These are phyloP conservation scores for Sorex maritimensis DNA, from an alignment of 2,797 vertebrate genomes.

Conservation along the genomic window DNA sequence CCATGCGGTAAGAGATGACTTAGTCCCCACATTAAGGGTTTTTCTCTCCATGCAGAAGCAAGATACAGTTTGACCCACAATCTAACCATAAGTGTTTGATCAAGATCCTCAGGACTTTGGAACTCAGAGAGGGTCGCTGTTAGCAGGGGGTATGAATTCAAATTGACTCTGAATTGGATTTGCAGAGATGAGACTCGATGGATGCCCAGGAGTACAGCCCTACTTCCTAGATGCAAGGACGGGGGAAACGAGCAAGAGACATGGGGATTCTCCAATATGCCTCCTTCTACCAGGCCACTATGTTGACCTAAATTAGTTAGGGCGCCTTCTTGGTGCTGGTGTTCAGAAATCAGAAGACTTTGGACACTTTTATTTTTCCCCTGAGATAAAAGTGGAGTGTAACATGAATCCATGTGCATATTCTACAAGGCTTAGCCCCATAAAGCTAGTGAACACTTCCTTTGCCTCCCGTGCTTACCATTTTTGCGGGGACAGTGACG, in stretches of 20 bases:
- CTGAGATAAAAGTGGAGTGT: neutral
- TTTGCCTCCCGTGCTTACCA: neutral
- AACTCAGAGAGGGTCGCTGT: neutral
- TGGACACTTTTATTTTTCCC: neutral
- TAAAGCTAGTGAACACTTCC: neutral
- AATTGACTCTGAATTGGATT: neutral
- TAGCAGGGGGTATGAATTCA: neutral
- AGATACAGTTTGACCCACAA: neutral
- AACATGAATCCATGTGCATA: neutral
- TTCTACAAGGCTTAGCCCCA: neutral
- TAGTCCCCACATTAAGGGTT: neutral
- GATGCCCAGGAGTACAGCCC: neutral
- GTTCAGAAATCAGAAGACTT: neutral
- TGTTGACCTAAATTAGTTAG: neutral
- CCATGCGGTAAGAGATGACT: neutral
- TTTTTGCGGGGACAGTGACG: too few relatives aligned
- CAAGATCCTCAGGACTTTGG: neutral
- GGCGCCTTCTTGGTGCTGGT: neutral
- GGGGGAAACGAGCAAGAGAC: neutral
- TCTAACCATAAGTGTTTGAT: neutral
- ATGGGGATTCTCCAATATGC: neutral
- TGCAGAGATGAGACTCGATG: neutral
- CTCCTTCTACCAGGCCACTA: neutral
- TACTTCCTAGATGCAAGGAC: neutral
- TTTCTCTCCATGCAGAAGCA: conserved; percentile 12